Evolutionary conservation across 1,140 invertebrate genomes (phyloP).

Genomic region (Heliconius congener): DNA sequence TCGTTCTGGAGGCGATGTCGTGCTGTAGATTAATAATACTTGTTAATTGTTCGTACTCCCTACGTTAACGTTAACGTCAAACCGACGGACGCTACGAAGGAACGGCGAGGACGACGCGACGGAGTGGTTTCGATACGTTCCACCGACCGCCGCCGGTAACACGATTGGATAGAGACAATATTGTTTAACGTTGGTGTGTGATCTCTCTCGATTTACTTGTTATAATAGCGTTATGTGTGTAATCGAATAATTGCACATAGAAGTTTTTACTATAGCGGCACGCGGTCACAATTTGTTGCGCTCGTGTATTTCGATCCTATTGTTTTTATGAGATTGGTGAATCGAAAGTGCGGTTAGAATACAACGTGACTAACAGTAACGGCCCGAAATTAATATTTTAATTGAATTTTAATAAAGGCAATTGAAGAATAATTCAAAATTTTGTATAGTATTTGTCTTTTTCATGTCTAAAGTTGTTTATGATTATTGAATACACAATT

Average conservation of each 20-base stretch:
- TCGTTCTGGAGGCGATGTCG: constrained; percentile 45
- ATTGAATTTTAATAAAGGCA: constrained; percentile 35
- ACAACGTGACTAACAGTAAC: constrained; percentile 36
- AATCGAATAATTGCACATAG: constrained; percentile 60
- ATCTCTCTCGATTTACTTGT: constrained; percentile 50
- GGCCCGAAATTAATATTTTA: constrained; percentile 34
- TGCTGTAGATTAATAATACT: constrained; percentile 50
- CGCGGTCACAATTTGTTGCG: constrained; percentile 58
- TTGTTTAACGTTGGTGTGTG: constrained; percentile 53
- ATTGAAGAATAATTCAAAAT: constrained; percentile 24
- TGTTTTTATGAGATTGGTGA: constrained; percentile 67
- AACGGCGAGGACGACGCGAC: constrained; percentile 22
- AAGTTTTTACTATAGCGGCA: constrained; percentile 50
- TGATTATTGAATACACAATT: too few relatives aligned
- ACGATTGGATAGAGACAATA: constrained; percentile 66
- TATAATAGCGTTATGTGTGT: constrained; percentile 64
- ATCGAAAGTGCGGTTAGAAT: constrained; percentile 48
- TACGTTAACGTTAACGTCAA: constrained; percentile 7
- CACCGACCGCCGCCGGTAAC: constrained; percentile 25
- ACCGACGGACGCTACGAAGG: neutral
- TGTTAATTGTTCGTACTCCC: constrained; percentile 33
- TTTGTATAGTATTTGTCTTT: neutral
- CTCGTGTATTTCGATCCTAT: constrained; percentile 55
- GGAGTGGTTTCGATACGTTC: constrained; percentile 35
- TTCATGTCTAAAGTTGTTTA: too few relatives aligned